These are phyloP conservation scores for Neosalanx taihuensis DNA, from an alignment of 2,797 vertebrate species.

Conservation along the genomic window DNA sequence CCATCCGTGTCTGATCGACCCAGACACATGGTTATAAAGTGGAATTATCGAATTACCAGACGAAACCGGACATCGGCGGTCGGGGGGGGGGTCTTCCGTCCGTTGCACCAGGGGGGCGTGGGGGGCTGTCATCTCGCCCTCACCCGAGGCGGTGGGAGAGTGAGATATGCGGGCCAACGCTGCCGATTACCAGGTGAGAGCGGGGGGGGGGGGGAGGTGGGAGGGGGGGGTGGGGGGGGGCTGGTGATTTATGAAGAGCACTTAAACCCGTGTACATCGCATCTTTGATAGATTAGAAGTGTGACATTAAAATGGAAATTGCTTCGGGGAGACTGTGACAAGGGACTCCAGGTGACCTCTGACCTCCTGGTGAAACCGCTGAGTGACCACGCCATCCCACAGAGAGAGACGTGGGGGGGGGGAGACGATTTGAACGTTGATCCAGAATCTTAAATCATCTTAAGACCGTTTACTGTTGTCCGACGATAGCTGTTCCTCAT, in stretches of 20 bases:
- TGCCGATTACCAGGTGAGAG: slow-evolving; percentile 88
- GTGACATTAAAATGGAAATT: slow-evolving; percentile 99
- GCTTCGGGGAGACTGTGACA: slow-evolving; percentile 87
- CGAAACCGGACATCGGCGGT: too few species aligned
- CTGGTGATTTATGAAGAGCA: slow-evolving; percentile 87
- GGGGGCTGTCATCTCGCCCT: slow-evolving; percentile 78
- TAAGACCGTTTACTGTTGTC: neutral
- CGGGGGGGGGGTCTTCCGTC: neutral
- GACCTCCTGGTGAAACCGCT: slow-evolving; percentile 85
- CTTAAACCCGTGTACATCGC: slow-evolving; percentile 93
- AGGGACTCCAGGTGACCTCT: slow-evolving; percentile 76
- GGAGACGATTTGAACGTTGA: neutral
- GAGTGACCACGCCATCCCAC: slow-evolving; percentile 86
- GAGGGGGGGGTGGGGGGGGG: too few species aligned
- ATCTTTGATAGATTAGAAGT: slow-evolving; percentile 94
- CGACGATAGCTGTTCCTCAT: neutral
- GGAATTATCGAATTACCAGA: neutral
- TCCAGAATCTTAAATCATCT: too few species aligned
- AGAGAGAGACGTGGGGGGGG: slow-evolving; percentile 56
- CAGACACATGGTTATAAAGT: neutral
- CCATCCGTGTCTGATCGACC: neutral
- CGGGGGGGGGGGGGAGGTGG: too few species aligned
- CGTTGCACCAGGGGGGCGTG: slow-evolving; percentile 29
- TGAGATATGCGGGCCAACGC: slow-evolving; percentile 86
- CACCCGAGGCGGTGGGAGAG: neutral